Percentiles rank a stretch among this genome's conserved stretches.
Evolutionary conservation across 2,113 vertebrate species (phyloP).

Genomic region (Daubentonia madagascariensis): DNA sequence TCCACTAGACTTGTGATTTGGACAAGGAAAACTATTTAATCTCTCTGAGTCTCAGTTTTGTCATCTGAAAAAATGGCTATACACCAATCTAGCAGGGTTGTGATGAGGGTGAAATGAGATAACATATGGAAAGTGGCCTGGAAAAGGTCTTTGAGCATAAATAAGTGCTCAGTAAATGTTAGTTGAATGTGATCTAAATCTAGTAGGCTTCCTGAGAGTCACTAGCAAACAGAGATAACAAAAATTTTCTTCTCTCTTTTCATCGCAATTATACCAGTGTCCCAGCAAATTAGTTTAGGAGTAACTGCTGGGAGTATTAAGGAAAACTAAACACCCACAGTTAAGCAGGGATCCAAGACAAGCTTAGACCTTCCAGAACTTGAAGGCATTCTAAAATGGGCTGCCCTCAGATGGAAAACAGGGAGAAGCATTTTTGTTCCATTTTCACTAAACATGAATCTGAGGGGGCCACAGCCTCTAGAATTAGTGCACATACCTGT

Average conservation of each 20-base stretch:
- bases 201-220: conserved; percentile 48
- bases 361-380: conserved; percentile 58
- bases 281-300: conserved; percentile 72
- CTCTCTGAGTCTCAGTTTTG: not conserved
- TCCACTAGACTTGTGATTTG: not conserved
- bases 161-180: not conserved
- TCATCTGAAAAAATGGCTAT: not conserved
- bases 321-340: conserved; percentile 47
- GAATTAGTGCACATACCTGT: conserved; percentile 87
- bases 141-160: not conserved
- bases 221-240: conserved; percentile 53
- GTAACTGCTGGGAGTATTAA: conserved; percentile 60
- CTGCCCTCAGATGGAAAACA: not conserved
- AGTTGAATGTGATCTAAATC: conserved; percentile 35
- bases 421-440: not conserved
- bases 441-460: conserved; percentile 25
- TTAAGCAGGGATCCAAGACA: conserved; percentile 43
- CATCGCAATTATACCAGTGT: conserved; percentile 66
- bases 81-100: not conserved
- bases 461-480: not conserved
- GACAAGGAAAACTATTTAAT: conserved; percentile 1
- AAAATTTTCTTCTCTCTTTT: conserved; percentile 49
- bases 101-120: not conserved
- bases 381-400: not conserved
- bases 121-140: not conserved